Conservation (phyloP, 2,113 vertebrate genomes). For the Urocolius indicus region DNA sequence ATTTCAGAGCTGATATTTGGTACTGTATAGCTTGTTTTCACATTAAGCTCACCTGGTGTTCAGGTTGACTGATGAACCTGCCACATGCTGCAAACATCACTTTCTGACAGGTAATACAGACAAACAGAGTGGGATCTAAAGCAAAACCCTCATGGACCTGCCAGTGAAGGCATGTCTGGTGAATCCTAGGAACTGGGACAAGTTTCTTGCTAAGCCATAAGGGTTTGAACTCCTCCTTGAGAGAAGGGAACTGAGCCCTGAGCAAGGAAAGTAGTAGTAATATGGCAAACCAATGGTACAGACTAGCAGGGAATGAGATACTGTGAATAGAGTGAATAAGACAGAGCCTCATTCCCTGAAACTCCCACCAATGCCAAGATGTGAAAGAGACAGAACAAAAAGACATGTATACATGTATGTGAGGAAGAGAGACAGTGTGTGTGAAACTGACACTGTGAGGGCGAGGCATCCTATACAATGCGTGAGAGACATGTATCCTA, state of each 20-base stretch:
- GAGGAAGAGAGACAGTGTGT: background rate
- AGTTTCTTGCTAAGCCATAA: background rate
- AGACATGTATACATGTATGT: background rate
- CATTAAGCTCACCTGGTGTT: background rate
- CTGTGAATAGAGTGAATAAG: background rate
- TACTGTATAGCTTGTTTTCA: background rate
- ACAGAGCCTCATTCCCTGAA: background rate
- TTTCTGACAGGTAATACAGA: constrained; percentile 2
- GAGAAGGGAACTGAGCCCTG: background rate
- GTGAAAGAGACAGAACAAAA: background rate
- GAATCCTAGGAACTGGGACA: background rate
- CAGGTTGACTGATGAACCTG: background rate
- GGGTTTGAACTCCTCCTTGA: background rate
- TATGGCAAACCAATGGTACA: background rate
- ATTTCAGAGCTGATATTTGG: background rate
- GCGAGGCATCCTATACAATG: background rate
- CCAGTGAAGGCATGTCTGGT: background rate
- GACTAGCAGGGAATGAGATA: background rate
- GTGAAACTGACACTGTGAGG: background rate
- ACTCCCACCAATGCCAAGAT: background rate
- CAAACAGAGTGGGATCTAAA: background rate
- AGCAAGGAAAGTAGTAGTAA: background rate
- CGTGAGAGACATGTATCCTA: background rate
- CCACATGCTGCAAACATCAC: background rate
- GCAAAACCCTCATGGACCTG: background rate